Evolutionary conservation across 30 jellyfish, hydroid and myxozoan genomes (phyloP).

Genomic region (Pelagia noctiluca): DNA sequence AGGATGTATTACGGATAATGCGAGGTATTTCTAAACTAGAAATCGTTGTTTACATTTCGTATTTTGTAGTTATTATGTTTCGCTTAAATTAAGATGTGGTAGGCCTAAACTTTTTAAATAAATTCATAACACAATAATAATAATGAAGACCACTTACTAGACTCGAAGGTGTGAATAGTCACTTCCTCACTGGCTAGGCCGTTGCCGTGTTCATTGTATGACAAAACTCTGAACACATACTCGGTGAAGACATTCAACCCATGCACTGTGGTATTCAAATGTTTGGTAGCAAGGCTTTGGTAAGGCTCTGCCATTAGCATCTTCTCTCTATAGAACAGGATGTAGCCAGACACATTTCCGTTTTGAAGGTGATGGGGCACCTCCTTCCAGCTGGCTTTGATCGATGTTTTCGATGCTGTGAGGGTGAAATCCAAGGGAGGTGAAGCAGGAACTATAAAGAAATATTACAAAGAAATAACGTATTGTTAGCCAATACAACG

Average conservation of each 20-base stretch:
- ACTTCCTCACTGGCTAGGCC: constrained; percentile 71
- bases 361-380: constrained; percentile 27
- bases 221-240: constrained; percentile 66
- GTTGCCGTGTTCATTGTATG: constrained; percentile 77
- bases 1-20: no score
- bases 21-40: no score
- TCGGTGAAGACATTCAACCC: constrained; percentile 66
- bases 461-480: not conserved
- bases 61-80: no score
- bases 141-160: constrained; percentile 12
- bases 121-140: no score
- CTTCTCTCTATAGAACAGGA: constrained; percentile 56
- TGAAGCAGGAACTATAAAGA: constrained; percentile 36
- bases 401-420: constrained; percentile 59
- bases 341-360: constrained; percentile 67
- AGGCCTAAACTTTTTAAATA: no score
- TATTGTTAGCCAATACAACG: not conserved
- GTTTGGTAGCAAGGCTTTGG: constrained; percentile 51
- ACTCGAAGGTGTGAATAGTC: constrained; percentile 42
- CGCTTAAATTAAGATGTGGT: no score
- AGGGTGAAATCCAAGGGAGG: constrained; percentile 61
- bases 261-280: constrained; percentile 18
- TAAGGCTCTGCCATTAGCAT: constrained; percentile 45
- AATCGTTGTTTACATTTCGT: no score
- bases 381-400: constrained; percentile 54